Base-by-base conservation (phyloP, 2,888 invertebrate species). In the Microctonus aethiopoides region DNA sequence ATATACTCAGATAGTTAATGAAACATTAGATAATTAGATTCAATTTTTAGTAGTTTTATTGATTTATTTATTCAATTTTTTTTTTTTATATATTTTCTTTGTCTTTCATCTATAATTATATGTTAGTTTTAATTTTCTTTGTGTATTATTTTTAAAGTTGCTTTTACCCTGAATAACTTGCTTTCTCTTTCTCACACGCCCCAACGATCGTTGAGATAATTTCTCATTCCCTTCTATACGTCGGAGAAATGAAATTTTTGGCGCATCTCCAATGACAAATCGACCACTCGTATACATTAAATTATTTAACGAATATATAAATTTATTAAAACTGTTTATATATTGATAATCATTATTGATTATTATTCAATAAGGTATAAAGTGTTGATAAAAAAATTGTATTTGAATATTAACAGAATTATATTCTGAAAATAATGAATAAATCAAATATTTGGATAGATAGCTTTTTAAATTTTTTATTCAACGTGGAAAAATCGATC, bases 221-320 rank as follows among this genome's bases (percentile, higher is more conserved):
- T 65, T 68, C 70, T 70, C 72, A 72, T 59, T 62, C 61, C 7
- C 46, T 46, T 46, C 46, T 46, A 16, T 46, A 46, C 16, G 16
- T 46, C 16, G 16, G 16, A 7, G 16, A 32, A 34, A 57, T 57
- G 29, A 34, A 57, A 57, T 46, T 26, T 29, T 32, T 57, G 57
- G 57, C 57, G 16, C n/a, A 10, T 57, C 1, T 57, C 57, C 57
- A 57, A 57, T 32, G 57, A 57, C 57, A 57, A 57, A 57, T 57
- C 57, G 57, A 32, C 34, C n/a, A 16, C 57, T 57, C 32, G 29
- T 5, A 2, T 29, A 54, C 22, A 2, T 32, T 57, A 20, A 57
- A 6, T 57, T 34, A 56, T n/a, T 56, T 10, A 56, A 13, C 26
- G 24, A 11, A 54, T 24, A 26, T n/a, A 22, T 54, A 54, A 11